A percentile compares a stretch with the other conserved stretches of the same genome.
These are phyloP conservation scores for Hirundo rustica DNA, from an alignment of 2,797 vertebrate genomes.

Conservation along the genomic window DNA sequence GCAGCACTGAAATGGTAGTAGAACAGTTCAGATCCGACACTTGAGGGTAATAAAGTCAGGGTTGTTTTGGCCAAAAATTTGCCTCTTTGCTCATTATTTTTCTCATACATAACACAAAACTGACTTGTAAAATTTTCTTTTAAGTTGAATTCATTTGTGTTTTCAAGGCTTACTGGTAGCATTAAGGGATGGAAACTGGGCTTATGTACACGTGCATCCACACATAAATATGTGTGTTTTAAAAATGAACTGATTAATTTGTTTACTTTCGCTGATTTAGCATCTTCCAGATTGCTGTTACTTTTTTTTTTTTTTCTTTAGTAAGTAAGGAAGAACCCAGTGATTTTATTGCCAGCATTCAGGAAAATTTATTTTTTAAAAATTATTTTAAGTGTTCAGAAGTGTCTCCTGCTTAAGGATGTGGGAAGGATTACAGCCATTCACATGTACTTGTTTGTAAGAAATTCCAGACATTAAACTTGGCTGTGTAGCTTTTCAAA, in stretches of 20 bases:
- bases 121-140: neutral
- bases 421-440: neutral
- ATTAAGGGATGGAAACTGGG: neutral
- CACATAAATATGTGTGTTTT: neutral
- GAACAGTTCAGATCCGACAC: neutral
- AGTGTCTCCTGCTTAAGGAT: neutral
- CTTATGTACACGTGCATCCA: fast-evolving
- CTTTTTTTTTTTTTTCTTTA: neutral
- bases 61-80: neutral
- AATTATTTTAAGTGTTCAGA: neutral
- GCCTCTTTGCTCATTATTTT: neutral
- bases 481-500: neutral
- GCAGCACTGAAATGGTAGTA: neutral
- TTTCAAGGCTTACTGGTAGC: neutral
- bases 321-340: neutral
- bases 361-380: neutral
- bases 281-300: neutral
- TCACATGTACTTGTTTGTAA: neutral
- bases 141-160: neutral
- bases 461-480: neutral
- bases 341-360: neutral
- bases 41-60: neutral
- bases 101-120: neutral
- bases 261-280: neutral
- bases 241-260: neutral